Evolutionary conservation across 2,888 invertebrate genomes (phyloP), one percentile per base, ranked within the genome.

Genomic region (Pemphredon lugubris): DNA sequence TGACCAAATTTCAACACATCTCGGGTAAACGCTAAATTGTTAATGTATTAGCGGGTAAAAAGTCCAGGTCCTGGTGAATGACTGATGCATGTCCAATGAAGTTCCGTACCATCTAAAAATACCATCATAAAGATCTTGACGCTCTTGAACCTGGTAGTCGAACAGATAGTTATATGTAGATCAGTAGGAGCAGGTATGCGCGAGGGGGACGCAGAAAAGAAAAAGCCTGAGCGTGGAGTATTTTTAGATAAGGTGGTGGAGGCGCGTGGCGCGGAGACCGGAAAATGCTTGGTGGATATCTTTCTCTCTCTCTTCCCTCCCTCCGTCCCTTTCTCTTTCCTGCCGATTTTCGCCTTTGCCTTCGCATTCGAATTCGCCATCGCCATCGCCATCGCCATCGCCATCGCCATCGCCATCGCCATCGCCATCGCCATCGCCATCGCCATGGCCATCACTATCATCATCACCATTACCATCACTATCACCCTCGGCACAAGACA

Each of bases 211-310:
- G 69, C 54, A 39, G 51, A 60, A 63, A 66, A 48, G 58, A 63
- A 54, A 61, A 63, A 67, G 54, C 70, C 61, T 42, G 23, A 66
- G 65, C 54, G 71, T 61, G 51, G 63, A 39, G 77, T 74, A 73
- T 77, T 74, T 74, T 75, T 75, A 73, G 74, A 60, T 51, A 30
- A 30, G 67, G 39, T 65, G 48, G 71, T 44, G 55, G 72, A 73
- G 74, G 73, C 72, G 74, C 73, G 73, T 73, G 74, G 68, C 68
- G 64, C 74, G 23, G 51, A 60, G 68, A 65, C 74, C 74, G 74
- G 73, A 75, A 75, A 72, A 67, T 65, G 73, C 55, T 73, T 73
- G 53, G 42, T 42, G 55, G 65, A 26, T 50, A 50, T 57, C 65
- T 55, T 57, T 65, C 59, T 65, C 57, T 54, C 70, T 47, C 53